Conservation (phyloP, 2,888 invertebrate species). For the Halictus ligatus region DNA sequence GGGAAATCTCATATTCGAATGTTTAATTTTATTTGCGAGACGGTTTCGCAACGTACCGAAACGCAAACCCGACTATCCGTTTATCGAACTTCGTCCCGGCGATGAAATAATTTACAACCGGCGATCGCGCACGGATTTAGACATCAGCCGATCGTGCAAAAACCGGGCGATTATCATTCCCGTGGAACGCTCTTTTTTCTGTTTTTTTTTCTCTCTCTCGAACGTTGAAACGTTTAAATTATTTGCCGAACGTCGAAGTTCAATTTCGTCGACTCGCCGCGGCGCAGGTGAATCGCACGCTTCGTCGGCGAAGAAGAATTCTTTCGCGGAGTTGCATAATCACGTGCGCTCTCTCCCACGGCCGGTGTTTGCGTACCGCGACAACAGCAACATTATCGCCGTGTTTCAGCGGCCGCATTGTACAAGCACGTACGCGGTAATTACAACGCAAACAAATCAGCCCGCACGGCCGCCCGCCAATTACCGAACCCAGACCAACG, state of each 20-base stretch:
- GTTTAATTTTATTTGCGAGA: not conserved
- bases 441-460: slow-evolving; percentile 8
- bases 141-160: not conserved
- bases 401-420: not conserved
- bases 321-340: slow-evolving; percentile 3
- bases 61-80: not conserved
- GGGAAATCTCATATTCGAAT: not conserved
- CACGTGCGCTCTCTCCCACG: not conserved
- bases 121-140: not conserved
- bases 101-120: not conserved
- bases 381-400: slow-evolving; percentile 8
- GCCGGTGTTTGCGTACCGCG: not conserved
- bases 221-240: not conserved
- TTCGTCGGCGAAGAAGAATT: not conserved
- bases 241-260: not conserved
- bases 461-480: not conserved
- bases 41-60: not conserved
- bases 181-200: not conserved
- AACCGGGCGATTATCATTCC: not conserved
- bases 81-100: not conserved
- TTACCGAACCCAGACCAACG: not conserved
- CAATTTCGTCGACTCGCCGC: not conserved
- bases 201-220: not conserved
- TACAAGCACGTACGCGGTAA: not conserved
- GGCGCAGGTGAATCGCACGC: not conserved